Conservation (phyloP, 2,797 vertebrate genomes). For the Vespertilio murinus region DNA sequence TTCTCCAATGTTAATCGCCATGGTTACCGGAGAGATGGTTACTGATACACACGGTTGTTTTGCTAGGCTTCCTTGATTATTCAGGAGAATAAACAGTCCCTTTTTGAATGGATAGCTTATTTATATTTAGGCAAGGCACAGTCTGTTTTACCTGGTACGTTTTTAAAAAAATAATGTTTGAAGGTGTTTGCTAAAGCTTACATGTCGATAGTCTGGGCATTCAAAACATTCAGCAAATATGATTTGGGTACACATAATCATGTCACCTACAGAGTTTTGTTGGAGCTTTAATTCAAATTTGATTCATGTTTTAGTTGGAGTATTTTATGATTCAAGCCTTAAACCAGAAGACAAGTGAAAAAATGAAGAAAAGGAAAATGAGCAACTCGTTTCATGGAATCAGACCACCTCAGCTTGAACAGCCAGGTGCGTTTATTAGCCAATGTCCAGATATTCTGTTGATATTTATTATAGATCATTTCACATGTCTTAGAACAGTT, state of each 20-base stretch:
- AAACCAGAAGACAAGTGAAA: slow-evolving; percentile 96
- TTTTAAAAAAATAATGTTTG: neutral
- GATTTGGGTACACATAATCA: neutral
- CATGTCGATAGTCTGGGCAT: neutral
- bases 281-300: neutral
- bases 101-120: slow-evolving; percentile 7
- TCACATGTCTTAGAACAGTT: neutral
- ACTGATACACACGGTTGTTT: neutral
- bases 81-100: neutral
- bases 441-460: neutral
- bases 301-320: slow-evolving; percentile 89
- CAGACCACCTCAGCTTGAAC: slow-evolving; percentile 93
- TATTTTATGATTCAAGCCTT: slow-evolving; percentile 98
- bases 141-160: neutral
- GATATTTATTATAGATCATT: neutral
- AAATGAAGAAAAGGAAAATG: slow-evolving; percentile 91
- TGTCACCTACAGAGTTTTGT: slow-evolving; percentile 10
- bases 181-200: neutral
- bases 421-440: slow-evolving; percentile 88
- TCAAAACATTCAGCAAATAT: neutral
- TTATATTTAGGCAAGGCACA: neutral
- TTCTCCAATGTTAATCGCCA: neutral
- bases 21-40: neutral
- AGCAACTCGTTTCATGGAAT: slow-evolving; percentile 88
- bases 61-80: slow-evolving; percentile 17